Base-by-base conservation (phyloP, 23 tunicate species). In the Corella eumyota region DNA sequence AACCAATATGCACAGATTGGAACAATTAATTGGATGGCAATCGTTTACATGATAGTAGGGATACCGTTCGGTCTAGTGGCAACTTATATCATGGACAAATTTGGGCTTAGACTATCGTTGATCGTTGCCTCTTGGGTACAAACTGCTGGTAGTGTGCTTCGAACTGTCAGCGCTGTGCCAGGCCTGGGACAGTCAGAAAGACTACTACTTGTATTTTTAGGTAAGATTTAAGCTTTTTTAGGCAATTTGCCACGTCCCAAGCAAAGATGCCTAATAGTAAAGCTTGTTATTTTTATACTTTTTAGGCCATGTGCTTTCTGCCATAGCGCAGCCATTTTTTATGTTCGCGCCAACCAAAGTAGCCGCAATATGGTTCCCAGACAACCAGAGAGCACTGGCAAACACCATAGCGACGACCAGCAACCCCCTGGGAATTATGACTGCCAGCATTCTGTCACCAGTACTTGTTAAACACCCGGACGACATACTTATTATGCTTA, bases 331-430 rank as follows among this genome's bases (percentile, higher is more conserved):
- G 54, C 75, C 91, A 4, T 75, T 81, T 30, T 29, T 81, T 32
- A 50, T 73, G 63, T 73, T 81, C 49, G 49, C 81, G 4, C 75
- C 75, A 4, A 81, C 75, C 22, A 60, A 66, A 32, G 62, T 81
- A 47, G 68, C 91, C 6, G 91, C 91, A 23, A 17, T 60, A 19
- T 81, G 91, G 91, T 81, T 81, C 50, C 53, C 74, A 9, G 82
- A 74, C 6, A 59, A 81, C 48, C 68, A 81, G 49, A 45, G 91
- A 58, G 64, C 75, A 19, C 36, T 55, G 23, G 91, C 91, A 25
- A 81, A 81, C 64, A 59, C 78, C 17, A 22, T 73, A 32, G 79
- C 71, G 15, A 34, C 75, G 2, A 40, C 68, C 34, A 49, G 75
- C 30, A 81, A 66, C 47, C 81, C 73, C 2, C 64, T 81, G 19